These are phyloP conservation scores for Dendroctonus ponderosae DNA, from an alignment of 1,140 invertebrate species.

Conservation along the genomic window DNA sequence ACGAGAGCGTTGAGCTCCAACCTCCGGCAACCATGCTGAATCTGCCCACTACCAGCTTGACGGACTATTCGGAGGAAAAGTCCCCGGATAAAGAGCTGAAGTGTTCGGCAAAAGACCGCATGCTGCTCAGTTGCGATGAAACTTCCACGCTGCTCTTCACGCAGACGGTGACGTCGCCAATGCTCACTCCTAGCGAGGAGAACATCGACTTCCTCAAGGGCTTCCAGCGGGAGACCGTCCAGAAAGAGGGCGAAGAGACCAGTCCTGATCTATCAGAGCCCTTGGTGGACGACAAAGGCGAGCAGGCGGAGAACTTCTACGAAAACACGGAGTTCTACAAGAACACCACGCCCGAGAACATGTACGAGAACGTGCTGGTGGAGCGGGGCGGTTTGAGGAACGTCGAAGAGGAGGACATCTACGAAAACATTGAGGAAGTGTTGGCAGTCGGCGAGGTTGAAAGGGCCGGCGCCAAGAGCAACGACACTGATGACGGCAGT, in stretches of 20 bases:
- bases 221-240: slow-evolving; percentile 40
- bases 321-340: slow-evolving; percentile 36
- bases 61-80: slow-evolving; percentile 35
- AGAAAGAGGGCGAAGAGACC: slow-evolving; percentile 24
- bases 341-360: slow-evolving; percentile 33
- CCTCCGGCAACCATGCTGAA: slow-evolving; percentile 19
- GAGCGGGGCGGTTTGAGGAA: slow-evolving; percentile 6
- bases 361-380: slow-evolving; percentile 40
- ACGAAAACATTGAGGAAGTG: slow-evolving; percentile 37
- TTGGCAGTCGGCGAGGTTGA: slow-evolving; percentile 3
- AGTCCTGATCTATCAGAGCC: slow-evolving; percentile 20
- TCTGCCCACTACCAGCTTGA: slow-evolving; percentile 35
- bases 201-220: slow-evolving; percentile 51
- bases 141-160: slow-evolving; percentile 47
- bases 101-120: slow-evolving; percentile 46
- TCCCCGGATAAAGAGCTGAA: slow-evolving; percentile 33
- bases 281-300: slow-evolving; percentile 18
- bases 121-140: slow-evolving; percentile 47
- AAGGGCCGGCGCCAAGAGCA: slow-evolving; percentile 8
- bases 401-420: slow-evolving; percentile 29
- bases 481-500: slow-evolving; percentile 25
- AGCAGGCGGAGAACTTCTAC: slow-evolving; percentile 34
- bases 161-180: slow-evolving; percentile 49
- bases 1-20: slow-evolving; percentile 23
- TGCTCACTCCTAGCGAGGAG: slow-evolving; percentile 51